Base-by-base conservation (phyloP, 1,140 invertebrate species). In the Pogonomyrmex californicus region DNA sequence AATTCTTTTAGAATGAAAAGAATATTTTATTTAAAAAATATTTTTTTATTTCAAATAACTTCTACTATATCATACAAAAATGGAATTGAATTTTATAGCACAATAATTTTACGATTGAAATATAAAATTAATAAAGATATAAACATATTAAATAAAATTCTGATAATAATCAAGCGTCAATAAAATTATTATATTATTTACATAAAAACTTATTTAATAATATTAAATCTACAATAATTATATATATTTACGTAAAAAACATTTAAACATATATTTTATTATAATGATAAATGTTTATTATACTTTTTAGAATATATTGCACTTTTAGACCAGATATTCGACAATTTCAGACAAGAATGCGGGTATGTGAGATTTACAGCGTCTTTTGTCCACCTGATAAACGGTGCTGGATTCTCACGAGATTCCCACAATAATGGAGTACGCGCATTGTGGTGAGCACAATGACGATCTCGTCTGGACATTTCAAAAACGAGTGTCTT, bases 391-490 rank as follows among this genome's bases (percentile, higher is more conserved):
- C 60, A 14, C 0, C 68, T 88, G 87, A 89, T 88, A 89, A 89
- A 89, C 87, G 58, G 85, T 65, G 49, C 56, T 44, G 77, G n/a
- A 63, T 56, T 38, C 62, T 65, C n/a, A 51, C 47, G 86, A 44
- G 62, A 60, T 38, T 75, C 62, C 65, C 89, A 58, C 66, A 38
- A 85, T 89, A 89, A 90, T 88, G 70, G 85, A 63, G 58, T 65
- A 60, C 71, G 83, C 62, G 79, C 73, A 90, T 90, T 90, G 85
- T 89, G 85, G 73, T 41, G 78, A 70, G 56, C 75, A 90, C 89
- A 90, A 90, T 89, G 89, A 90, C 82, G 49, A 68, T 75, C 88
- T 89, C 85, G 85, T 79, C 89, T 79, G 54, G 81, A 77, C 85
- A 86, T 90, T 62, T 89, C 78, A 63, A 89, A 90, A 81, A 81